Base-by-base conservation (phyloP, 2,797 vertebrate genomes). In the Falco rusticolus region DNA sequence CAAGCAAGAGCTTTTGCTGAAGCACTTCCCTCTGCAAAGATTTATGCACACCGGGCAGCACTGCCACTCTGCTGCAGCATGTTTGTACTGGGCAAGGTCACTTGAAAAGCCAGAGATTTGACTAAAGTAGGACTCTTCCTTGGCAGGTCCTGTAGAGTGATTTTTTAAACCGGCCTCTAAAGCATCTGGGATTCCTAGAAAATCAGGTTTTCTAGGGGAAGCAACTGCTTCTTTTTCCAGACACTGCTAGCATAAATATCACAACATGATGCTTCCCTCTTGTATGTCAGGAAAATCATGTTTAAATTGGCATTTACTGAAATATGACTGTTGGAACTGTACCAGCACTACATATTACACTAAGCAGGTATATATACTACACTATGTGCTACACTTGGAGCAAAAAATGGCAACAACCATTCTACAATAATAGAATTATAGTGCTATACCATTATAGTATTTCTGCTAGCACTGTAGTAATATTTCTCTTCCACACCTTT, bases 301-400 rank as follows among this genome's bases (percentile, higher is more conserved):
- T 88, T 88, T 84, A 72, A 88, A 70, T 56, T 86, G 59, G 31
- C 43, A 29, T 86, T 90, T 88, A 59, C 66, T 74, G 77, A 94
- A 95, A 66, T 70, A 64, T 3, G 43, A 71, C 56, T 80, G 34
- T 48, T 93, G 64, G 70, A 94, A 84, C 47, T 48, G 59, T 84
- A 78, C 43, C 91, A 90, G 33, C 1, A 19, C 47, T 65, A 47
- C 47, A 5, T 54, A n/a, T 12, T 75, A 26, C 20, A 28, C 21
- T 29, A 11, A 88, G 54, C 51, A 94, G 79, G 72, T 81, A 54
- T 47, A 69, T 53, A 5, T 31, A 31, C 34, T 47, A 20, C 11
- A 7, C 16, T 39, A 1, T 0, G 2, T 63, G 43, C 66, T 79
- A 56, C 16, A 25, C 39, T 70, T 79, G 56, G 59, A 70, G 37